Base-by-base conservation (phyloP, 1,140 invertebrate species). In the Caenorhabditis elegans region DNA sequence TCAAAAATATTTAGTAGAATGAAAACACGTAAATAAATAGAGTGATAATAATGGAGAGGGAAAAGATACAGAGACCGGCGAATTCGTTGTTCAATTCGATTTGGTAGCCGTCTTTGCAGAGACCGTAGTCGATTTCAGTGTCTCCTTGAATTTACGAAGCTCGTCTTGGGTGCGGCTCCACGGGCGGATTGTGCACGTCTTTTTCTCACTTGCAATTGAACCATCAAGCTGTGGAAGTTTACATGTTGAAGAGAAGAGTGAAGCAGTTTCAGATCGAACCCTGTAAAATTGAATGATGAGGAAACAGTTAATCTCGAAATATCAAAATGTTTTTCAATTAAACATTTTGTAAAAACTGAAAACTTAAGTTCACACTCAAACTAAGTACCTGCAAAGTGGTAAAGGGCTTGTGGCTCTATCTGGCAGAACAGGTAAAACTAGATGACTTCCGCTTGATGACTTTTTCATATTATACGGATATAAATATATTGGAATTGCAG, bases 161-260 rank as follows among this genome's bases (percentile, higher is more conserved):
- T 79, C 78, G 13, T 79, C 78, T 11, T 79, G 78, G 19, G 78
- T 79, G 26, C 78, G 51, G 31, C 53, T 65, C 78, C 78, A 79
- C n/a, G 78, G 78, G 5, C 78, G 51, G 13, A 49, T 48, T 15
- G 78, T 55, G 55, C 78, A 79, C 34, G 78, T 55, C 22, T 48
- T 51, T 53, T 79, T 79, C 24, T 79, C 34, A 15, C 55, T 51
- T 31, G 51, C 36, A 3, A 60, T 19, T 3, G 51, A 46, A 0
- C 51, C 78, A 11, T 79, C 78, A 2, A 79, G 78, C 2, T 24
- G 19, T 1, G 78, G 78, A 24, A 79, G 55, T 28, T 53, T 55
- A 26, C 78, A 79, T 5, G 51, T 79, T 47, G 51, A 55, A 10
- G 77, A 70, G 19, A 70, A 70, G 17, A 70, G 60, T 1, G 60